Percentiles rank a stretch among this genome's conserved stretches.
These are phyloP conservation scores for Andrena praecox DNA, from an alignment of 2,888 invertebrate genomes.

Conservation along the genomic window DNA sequence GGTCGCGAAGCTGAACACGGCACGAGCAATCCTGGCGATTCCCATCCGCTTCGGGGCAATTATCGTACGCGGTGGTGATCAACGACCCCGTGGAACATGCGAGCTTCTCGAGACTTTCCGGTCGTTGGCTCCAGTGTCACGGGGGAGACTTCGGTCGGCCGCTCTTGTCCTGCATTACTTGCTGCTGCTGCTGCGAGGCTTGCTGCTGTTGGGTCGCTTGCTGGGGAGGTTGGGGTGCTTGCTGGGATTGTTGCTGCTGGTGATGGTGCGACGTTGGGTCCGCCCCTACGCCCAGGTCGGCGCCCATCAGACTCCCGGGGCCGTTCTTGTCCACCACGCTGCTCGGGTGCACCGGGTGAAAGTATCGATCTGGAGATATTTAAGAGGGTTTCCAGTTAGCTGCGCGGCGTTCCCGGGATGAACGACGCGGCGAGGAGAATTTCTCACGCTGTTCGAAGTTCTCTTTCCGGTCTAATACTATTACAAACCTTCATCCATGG, in stretches of 20 bases:
- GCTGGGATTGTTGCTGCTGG: constrained; percentile 75
- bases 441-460: neutral
- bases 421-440: neutral
- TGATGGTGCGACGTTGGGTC: constrained; percentile 82
- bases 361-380: constrained; percentile 86
- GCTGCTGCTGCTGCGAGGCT: constrained; percentile 77
- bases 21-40: constrained; percentile 62
- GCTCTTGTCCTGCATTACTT: constrained; percentile 83
- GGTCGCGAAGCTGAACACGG: constrained; percentile 69
- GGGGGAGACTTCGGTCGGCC: constrained; percentile 83
- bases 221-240: constrained; percentile 67
- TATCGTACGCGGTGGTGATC: constrained; percentile 62
- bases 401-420: neutral
- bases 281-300: constrained; percentile 79
- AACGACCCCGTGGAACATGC: constrained; percentile 68
- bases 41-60: constrained; percentile 60
- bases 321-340: constrained; percentile 85
- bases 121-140: constrained; percentile 81
- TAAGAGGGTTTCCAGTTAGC: neutral
- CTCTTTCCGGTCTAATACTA: neutral
- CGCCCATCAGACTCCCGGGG: constrained; percentile 79
- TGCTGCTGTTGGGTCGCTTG: constrained; percentile 71
- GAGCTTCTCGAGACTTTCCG: constrained; percentile 68
- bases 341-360: constrained; percentile 87
- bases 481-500: constrained; percentile 83